Evolutionary conservation across 2,888 invertebrate species (phyloP).

Genomic region (Heteropelma amictum): DNA sequence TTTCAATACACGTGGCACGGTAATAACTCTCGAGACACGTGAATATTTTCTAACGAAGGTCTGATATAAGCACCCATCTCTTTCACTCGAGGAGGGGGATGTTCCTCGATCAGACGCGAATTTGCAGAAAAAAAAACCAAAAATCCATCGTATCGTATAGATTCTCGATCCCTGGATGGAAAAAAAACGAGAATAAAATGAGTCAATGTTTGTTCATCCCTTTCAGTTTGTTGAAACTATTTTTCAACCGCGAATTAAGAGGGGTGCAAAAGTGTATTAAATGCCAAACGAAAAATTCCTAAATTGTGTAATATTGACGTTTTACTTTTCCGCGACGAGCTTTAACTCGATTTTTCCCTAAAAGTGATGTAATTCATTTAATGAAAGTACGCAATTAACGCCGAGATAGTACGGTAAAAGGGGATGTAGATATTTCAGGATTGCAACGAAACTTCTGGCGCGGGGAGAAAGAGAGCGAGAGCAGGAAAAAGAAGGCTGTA

Average conservation of each 20-base stretch:
- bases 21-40: conserved; percentile 13
- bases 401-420: background rate
- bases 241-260: too few species aligned
- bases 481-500: conserved; percentile 14
- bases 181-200: too few species aligned
- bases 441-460: conserved; percentile 13
- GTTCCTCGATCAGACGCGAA: background rate
- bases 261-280: too few species aligned
- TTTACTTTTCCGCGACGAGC: background rate
- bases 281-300: too few species aligned
- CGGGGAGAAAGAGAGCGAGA: background rate
- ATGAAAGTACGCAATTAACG: conserved; percentile 4
- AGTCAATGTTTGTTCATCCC: too few species aligned
- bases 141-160: too few species aligned
- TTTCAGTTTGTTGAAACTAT: too few species aligned
- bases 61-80: background rate
- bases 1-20: conserved; percentile 29
- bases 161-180: too few species aligned
- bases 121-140: background rate
- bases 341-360: conserved; percentile 1
- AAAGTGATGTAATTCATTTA: conserved; percentile 24
- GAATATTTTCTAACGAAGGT: conserved; percentile 23
- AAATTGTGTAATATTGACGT: background rate
- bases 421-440: conserved; percentile 45
- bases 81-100: background rate